phyloP scores from a whole-genome alignment of 2,888 invertebrate genomes.

The Agrotis puta region DNA sequence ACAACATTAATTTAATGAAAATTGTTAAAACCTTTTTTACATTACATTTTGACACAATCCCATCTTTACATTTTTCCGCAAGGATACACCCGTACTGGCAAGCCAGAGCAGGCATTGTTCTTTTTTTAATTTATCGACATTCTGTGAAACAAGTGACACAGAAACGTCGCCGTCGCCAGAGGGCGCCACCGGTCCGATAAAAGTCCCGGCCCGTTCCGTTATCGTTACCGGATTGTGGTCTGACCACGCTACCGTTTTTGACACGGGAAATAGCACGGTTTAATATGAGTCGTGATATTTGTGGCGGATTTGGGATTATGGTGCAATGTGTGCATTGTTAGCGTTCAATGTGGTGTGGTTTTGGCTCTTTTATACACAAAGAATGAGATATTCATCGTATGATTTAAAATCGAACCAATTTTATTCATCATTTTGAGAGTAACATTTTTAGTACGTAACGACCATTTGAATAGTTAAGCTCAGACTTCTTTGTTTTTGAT shows the following conservation, averaged over 20 bases:
- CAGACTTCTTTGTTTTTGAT: too few species aligned
- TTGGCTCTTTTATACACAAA: too few species aligned
- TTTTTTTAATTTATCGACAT: constrained; percentile 41
- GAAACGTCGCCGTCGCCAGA: constrained; percentile 26
- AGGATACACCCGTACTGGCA: not conserved
- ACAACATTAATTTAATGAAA: not conserved
- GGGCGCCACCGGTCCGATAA: constrained; percentile 39
- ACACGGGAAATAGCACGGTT: constrained; percentile 20
- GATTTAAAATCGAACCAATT: too few species aligned
- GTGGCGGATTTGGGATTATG: not conserved
- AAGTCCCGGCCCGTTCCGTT: constrained; percentile 29
- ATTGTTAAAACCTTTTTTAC: not conserved
- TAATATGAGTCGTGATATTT: constrained; percentile 1
- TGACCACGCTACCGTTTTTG: constrained; percentile 17
- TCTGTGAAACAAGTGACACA: constrained; percentile 33
- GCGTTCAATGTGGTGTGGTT: not conserved
- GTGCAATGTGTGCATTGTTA: not conserved
- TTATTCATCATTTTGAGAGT: too few species aligned
- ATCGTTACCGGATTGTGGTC: constrained; percentile 17
- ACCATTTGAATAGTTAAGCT: too few species aligned
- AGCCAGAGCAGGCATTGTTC: constrained; percentile 28
- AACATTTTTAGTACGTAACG: too few species aligned
- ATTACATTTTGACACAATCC: not conserved
- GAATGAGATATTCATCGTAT: too few species aligned
- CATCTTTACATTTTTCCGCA: constrained; percentile 9